Percentiles rank a stretch among this genome's conserved stretches.
Conservation (phyloP, 2,113 vertebrate genomes). For the Microcebus lehilahytsara region DNA sequence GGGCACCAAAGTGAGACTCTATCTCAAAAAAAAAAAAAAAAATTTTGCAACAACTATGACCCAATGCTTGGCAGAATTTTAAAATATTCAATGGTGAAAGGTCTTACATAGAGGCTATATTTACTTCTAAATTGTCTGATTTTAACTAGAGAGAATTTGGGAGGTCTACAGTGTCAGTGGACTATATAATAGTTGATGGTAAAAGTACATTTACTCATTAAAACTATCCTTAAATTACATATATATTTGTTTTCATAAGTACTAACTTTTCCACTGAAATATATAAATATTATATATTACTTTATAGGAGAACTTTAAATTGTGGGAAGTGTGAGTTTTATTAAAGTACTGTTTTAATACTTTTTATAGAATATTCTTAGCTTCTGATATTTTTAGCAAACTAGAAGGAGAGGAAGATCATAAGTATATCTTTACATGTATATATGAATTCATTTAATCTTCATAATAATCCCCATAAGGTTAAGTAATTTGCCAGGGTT, state of each 20-base stretch:
- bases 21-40: not conserved
- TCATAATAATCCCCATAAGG: not conserved
- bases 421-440: not conserved
- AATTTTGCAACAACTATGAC: not conserved
- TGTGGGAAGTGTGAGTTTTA: not conserved
- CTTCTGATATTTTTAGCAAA: not conserved
- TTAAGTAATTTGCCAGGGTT: not conserved
- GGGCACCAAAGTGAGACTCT: too few species aligned
- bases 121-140: not conserved
- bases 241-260: not conserved
- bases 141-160: not conserved
- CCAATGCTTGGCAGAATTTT: not conserved
- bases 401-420: not conserved
- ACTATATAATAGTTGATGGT: not conserved
- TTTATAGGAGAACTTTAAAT: not conserved
- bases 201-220: not conserved
- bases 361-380: not conserved
- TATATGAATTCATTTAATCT: conserved; percentile 1
- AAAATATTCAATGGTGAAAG: not conserved
- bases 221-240: not conserved
- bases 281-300: not conserved
- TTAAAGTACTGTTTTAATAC: not conserved
- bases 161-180: not conserved
- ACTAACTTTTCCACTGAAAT: not conserved
- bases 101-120: not conserved